Base-by-base conservation (phyloP, 2,113 vertebrate species). In the Hyperoodon ampullatus region DNA sequence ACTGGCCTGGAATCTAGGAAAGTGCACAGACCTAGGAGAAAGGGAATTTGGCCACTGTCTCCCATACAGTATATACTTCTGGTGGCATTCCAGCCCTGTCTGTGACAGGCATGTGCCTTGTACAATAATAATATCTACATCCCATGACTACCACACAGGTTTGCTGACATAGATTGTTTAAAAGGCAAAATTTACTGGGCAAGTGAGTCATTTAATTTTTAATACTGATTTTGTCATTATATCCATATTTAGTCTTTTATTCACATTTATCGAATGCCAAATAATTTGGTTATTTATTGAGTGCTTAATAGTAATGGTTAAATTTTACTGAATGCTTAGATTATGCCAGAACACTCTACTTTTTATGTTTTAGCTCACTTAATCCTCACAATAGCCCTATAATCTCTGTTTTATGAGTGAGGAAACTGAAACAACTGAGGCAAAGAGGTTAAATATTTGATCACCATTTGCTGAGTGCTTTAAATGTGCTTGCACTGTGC, bases 301-400 rank as follows among this genome's bases (percentile, higher is more conserved):
- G 35, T 42, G 15, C 30, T 39, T 77, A 77, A 70, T 58, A 92
- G 74, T 68, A 61, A 66, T 92, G 55, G 13, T 50, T 71, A 75
- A 47, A 80, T 92, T 94, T 63, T 97, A 96, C 23, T 71, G 21
- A 83, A 39, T 78, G 42, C 28, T 66, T 83, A 83, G 66, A 80
- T 24, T 47, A 50, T 60, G 23, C 30, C 19, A 86, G 68, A 66
- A 60, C 10, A 65, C 58, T 70, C 65, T 90, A 5, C 3, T 35
- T 71, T 71, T 60, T 19, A 19, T 50, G 33, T 92, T 93, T 95
- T 26, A 66, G 66, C 11, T 63, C 28, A 39, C 28, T 84, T 70
- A 55, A 86, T 95, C 47, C 10, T 78, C 11, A n/a, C 24, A 24
- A 13, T 21, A 77, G 44, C 26, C 4, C 77, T 78, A 2, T 30